Evolutionary conservation across 2,888 invertebrate genomes (phyloP), one percentile per base, ranked within the genome.

Genomic region (Troglohyphantes excavatus): DNA sequence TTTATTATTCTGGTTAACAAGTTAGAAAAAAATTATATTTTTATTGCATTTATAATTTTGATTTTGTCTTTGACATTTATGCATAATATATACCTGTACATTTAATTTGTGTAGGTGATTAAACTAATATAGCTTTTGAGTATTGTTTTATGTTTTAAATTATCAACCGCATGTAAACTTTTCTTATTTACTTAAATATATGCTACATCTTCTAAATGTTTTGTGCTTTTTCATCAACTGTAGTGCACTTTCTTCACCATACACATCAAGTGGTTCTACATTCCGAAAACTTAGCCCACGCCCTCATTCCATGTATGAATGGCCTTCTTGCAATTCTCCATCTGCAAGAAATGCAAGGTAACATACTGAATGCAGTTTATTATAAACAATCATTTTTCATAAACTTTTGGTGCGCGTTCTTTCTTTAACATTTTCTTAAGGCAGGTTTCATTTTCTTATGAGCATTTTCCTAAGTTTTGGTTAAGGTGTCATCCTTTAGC

Each of bases 241-340:
- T 76, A 89, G 89, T 76, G 76, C 83, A 19, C 76, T 89, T 70
- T 79, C 83, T 75, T 83, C 85, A 27, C 75, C 81, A n/a, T 81
- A 85, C 61, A 63, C 85, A 21, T 79, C 84, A 53, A 85, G 68
- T 68, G 79, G 90, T 19, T 17, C 61, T 75, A 23, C 73, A 46
- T 79, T 29, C 27, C 76, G 68, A 19, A 59, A 63, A n/a, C 29
- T 85, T 21, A 89, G 21, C 29, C 83, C 83, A 23, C 81, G 88
- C 3, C 91, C 91, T 9, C 91, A 91, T 81, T 89, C 84, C 23
- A 86, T 87, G 81, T 91, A 91, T 76, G 91, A 79, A 73, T 84
- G 89, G 84, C 83, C 89, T 13, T 79, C 78, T 3, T 76, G 79
- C 39, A 89, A 87, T 72, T 89, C 91, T 65, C 84, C 84, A 26